phyloP scores from a whole-genome alignment of 2,113 vertebrate species.

The Pterocles gutturalis region DNA sequence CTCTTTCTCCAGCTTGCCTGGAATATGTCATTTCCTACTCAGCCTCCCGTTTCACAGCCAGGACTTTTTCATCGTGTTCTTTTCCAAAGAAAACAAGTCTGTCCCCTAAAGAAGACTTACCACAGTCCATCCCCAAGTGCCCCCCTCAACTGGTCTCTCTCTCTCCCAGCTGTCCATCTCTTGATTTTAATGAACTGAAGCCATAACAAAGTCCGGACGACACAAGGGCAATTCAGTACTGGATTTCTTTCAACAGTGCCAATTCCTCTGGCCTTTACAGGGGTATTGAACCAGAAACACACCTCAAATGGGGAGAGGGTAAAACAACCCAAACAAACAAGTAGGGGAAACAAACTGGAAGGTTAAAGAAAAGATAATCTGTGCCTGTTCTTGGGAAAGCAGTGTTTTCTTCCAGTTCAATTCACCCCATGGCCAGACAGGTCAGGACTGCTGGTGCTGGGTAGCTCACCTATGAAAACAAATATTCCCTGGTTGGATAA shows the following conservation, averaged over 20 bases:
- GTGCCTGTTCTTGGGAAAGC: slow-evolving; percentile 46
- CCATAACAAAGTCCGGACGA: slow-evolving; percentile 47
- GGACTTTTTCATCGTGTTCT: neutral
- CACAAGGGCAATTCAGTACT: slow-evolving; percentile 15
- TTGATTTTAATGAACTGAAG: slow-evolving; percentile 67
- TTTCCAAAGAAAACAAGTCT: neutral
- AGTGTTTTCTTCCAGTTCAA: slow-evolving; percentile 54
- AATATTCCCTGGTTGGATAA: slow-evolving; percentile 68
- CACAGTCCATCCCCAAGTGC: neutral
- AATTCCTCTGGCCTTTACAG: slow-evolving; percentile 72
- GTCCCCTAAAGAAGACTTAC: neutral
- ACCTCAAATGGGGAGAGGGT: slow-evolving; percentile 74
- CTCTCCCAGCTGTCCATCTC: slow-evolving; percentile 34
- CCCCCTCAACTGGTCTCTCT: slow-evolving; percentile 14
- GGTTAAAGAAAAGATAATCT: slow-evolving; percentile 71
- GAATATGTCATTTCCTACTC: neutral
- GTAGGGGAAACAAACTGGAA: slow-evolving; percentile 73
- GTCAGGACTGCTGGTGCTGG: slow-evolving; percentile 60
- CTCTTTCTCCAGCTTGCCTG: neutral
- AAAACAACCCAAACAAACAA: slow-evolving; percentile 80
- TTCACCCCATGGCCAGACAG: slow-evolving; percentile 57
- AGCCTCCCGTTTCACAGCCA: neutral
- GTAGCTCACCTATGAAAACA: slow-evolving; percentile 72
- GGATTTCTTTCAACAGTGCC: slow-evolving; percentile 62
- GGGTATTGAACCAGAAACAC: slow-evolving; percentile 78